Base-by-base conservation (phyloP, 1,140 invertebrate species). In the Phthorimaea operculella region DNA sequence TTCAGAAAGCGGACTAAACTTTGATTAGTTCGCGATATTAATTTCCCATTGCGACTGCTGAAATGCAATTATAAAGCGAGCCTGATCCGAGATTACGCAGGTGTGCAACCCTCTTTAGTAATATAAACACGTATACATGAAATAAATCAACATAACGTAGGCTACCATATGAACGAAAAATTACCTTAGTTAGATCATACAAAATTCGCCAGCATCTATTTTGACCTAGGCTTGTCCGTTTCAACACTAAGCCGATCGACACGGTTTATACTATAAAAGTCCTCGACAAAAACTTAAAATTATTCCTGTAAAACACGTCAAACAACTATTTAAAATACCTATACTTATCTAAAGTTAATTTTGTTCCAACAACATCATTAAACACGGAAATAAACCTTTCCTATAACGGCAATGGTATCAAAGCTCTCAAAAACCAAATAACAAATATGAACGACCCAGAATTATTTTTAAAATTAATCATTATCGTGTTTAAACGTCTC, bases 401-500 rank as follows among this genome's bases (percentile, higher is more conserved):
- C n/a, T 9, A 11, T 12, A 39, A 34, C 11, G 33, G 33, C 36
- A 39, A 39, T 39, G 1, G 16, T 9, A 47, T 16, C 12, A 16
- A 47, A 16, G 15, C 44, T 9, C 8, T 15, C 36, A 39, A 47
- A 47, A 47, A 47, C 12, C 16, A 47, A 47, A 57, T 59, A 42
- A 53, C 15, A n/a, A 28, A 28, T 28, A 28, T 28, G n/a, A 44
- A 17, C 15, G 21, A 18, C n/a, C 14, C 21, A 1, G 11, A 49
- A 66, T 69, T 74, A 72, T 72, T 62, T 60, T 59, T 63, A 77
- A 77, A 77, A 72, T 72, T 75, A 80, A 72, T 74, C 70, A 81
- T 81, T 81, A 74, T 68, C 71, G 68, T 80, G 77, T 83, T 79
- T 81, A 80, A 83, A 77, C 71, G 77, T 82, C 77, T 79, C 74